Conservation (phyloP, 2,888 invertebrate species). For the Bimastos eiseni region DNA sequence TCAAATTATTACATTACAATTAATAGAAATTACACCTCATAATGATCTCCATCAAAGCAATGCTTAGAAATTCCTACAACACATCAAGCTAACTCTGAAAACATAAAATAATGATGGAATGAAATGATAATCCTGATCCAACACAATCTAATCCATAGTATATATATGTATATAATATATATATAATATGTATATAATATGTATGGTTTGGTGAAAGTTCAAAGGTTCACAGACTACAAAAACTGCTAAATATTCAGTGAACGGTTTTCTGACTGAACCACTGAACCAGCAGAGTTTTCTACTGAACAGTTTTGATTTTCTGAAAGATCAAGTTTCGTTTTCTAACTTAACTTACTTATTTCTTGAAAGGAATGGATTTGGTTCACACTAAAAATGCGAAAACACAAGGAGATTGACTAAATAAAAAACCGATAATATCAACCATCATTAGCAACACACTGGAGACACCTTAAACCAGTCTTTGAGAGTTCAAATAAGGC, state of each 20-base stretch:
- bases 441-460: not conserved
- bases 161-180: no score
- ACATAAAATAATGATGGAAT: not conserved
- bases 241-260: not conserved
- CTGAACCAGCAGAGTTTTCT: not conserved
- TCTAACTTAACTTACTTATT: not conserved
- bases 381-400: not conserved
- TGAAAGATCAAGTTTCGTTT: not conserved
- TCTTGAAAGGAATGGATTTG: not conserved
- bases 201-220: not conserved
- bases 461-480: not conserved
- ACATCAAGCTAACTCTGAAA: not conserved
- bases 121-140: not conserved
- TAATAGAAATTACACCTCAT: not conserved
- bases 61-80: not conserved
- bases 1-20: not conserved
- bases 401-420: not conserved
- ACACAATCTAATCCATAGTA: not conserved
- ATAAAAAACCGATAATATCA: not conserved
- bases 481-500: not conserved
- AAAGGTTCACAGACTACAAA: not conserved
- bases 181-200: no score
- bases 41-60: not conserved
- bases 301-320: no score
- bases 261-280: not conserved